Percentiles rank a stretch among this genome's conserved stretches.
phyloP scores from a whole-genome alignment of 2,888 invertebrate species.

The Volucella bombylans region DNA sequence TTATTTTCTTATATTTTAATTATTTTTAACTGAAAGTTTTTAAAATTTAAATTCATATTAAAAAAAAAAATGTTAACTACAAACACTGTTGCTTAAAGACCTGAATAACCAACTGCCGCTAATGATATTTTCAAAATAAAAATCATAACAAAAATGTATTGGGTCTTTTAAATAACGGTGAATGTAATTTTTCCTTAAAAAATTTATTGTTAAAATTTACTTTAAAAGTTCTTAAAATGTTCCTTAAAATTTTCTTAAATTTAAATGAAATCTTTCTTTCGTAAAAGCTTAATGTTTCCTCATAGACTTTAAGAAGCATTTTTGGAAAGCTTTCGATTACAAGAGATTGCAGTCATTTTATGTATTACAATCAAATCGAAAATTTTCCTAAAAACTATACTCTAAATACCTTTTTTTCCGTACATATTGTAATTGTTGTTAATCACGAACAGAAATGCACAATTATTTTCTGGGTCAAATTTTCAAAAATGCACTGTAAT shows the following conservation, averaged over 20 bases:
- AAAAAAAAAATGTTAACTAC: constrained; percentile 34
- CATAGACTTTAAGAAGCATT: constrained; percentile 29
- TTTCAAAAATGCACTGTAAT: constrained; percentile 59
- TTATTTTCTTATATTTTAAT: constrained; percentile 25
- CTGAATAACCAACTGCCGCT: constrained; percentile 6
- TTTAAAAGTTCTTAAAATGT: constrained; percentile 9
- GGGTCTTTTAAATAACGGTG: constrained; percentile 14
- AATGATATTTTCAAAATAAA: not conserved
- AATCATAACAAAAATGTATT: not conserved
- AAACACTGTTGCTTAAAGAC: constrained; percentile 31
- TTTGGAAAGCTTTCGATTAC: constrained; percentile 22
- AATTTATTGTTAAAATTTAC: constrained; percentile 25
- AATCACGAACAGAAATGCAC: constrained; percentile 63
- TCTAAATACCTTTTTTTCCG: not conserved
- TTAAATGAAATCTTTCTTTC: constrained; percentile 1
- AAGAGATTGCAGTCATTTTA: not conserved
- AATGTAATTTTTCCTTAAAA: constrained; percentile 1
- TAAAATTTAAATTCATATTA: constrained; percentile 56
- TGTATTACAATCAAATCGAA: not conserved
- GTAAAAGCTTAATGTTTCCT: constrained; percentile 7
- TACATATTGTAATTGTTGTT: constrained; percentile 56
- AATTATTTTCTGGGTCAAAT: constrained; percentile 73
- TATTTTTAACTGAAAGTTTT: constrained; percentile 35
- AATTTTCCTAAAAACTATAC: constrained; percentile 12
- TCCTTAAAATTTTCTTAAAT: constrained; percentile 21